Conservation (phyloP, 2,113 vertebrate genomes). For the Platysteira castanea region DNA sequence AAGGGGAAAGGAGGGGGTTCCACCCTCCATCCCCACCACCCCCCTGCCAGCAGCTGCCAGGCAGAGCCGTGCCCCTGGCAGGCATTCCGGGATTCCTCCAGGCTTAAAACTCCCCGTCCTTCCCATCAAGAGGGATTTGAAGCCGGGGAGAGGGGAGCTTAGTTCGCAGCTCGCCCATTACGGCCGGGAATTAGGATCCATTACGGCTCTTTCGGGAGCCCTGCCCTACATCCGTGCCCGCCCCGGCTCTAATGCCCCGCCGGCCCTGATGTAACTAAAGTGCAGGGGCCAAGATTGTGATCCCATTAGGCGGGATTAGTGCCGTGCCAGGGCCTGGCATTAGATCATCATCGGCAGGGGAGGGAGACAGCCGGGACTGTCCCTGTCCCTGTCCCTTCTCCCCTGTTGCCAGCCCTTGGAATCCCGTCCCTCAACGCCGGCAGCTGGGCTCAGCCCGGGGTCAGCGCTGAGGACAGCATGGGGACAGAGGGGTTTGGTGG, state of each 20-base stretch:
- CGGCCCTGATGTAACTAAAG: conserved; percentile 60
- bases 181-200: background rate
- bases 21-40: background rate
- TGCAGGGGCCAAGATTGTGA: conserved; percentile 24
- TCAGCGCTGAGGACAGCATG: accelerated
- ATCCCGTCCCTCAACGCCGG: accelerated
- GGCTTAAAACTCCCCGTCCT: conserved; percentile 6
- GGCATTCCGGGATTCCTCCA: conserved; percentile 11
- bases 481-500: background rate
- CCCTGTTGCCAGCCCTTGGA: background rate
- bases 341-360: background rate
- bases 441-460: background rate
- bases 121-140: conserved; percentile 68
- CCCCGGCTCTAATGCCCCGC: background rate
- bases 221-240: conserved; percentile 6
- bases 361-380: background rate
- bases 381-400: background rate
- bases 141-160: background rate
- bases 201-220: background rate
- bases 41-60: background rate
- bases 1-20: background rate
- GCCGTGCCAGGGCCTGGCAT: background rate
- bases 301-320: conserved; percentile 71
- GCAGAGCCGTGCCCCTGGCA: background rate
- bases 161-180: background rate